Conservation (phyloP, 1,140 invertebrate genomes). For the Zaprionus ornatus region DNA sequence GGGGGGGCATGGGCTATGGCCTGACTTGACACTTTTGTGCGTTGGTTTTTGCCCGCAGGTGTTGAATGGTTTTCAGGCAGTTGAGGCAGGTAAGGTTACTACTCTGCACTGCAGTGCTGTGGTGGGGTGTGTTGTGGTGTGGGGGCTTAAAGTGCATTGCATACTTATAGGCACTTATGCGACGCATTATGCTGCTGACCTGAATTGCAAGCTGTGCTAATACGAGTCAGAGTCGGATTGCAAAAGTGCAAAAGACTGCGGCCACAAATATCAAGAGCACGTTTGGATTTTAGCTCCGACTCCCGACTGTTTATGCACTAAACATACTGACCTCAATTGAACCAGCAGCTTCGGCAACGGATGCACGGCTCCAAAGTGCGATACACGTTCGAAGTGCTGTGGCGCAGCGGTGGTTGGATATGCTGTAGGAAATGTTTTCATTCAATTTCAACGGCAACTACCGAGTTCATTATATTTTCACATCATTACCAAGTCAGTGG, state of each 20-base stretch:
- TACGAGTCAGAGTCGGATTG: slow-evolving; percentile 44
- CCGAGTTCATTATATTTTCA: slow-evolving; percentile 55
- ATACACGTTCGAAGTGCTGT: slow-evolving; percentile 14
- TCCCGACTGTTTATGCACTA: background rate
- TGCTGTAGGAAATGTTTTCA: slow-evolving; percentile 38
- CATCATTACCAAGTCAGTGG: slow-evolving; percentile 65
- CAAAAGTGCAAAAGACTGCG: background rate
- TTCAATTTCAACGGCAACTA: slow-evolving; percentile 46
- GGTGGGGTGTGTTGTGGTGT: background rate
- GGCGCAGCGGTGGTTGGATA: background rate
- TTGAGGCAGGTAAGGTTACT: slow-evolving; percentile 14
- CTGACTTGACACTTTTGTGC: slow-evolving; percentile 76
- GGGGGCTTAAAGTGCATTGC: slow-evolving; percentile 62
- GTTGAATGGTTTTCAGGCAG: slow-evolving; percentile 59
- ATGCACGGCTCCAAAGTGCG: slow-evolving; percentile 13
- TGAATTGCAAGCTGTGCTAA: slow-evolving; percentile 59
- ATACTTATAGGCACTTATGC: slow-evolving; percentile 77
- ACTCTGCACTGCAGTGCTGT: slow-evolving; percentile 17
- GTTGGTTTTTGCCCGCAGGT: slow-evolving; percentile 58
- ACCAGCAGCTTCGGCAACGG: background rate
- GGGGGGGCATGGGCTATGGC: slow-evolving; percentile 17
- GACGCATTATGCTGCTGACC: slow-evolving; percentile 73
- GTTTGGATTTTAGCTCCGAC: background rate
- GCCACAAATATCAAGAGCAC: slow-evolving; percentile 23
- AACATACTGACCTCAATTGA: slow-evolving; percentile 16